Conservation (phyloP, 2,113 vertebrate genomes). For the Hassar affinis region DNA sequence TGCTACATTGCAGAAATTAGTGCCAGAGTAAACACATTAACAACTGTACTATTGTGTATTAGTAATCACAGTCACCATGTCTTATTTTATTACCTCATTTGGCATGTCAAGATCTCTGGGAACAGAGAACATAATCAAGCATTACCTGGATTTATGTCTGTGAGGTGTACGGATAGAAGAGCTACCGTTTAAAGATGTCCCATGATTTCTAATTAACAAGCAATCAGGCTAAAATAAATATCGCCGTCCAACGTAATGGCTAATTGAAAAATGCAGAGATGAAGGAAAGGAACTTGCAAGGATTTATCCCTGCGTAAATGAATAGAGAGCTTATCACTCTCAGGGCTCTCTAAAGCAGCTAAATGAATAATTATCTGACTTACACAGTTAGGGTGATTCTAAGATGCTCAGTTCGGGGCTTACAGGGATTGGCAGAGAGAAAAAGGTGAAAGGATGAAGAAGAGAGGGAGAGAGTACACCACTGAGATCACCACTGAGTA, state of each 20-base stretch:
- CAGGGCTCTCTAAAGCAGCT: slow-evolving; percentile 96
- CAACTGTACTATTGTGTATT: slow-evolving; percentile 47
- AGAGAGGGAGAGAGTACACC: slow-evolving; percentile 58
- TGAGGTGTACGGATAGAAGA: slow-evolving; percentile 83
- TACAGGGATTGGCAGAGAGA: slow-evolving; percentile 82
- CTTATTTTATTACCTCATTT: slow-evolving; percentile 56
- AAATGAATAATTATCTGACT: slow-evolving; percentile 99
- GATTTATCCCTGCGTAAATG: slow-evolving; percentile 96
- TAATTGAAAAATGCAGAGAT: slow-evolving; percentile 80
- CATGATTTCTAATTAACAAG: slow-evolving; percentile 99
- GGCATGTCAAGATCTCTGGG: slow-evolving; percentile 70
- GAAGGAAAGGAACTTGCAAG: slow-evolving; percentile 84
- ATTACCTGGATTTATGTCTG: slow-evolving; percentile 91
- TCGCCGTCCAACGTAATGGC: slow-evolving; percentile 87
- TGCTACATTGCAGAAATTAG: slow-evolving; percentile 34
- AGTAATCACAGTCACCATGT: slow-evolving; percentile 44
- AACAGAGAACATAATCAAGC: slow-evolving; percentile 84
- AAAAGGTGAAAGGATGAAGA: slow-evolving; percentile 72
- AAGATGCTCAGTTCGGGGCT: slow-evolving; percentile 96
- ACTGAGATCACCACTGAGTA: slow-evolving; percentile 42
- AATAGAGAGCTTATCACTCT: slow-evolving; percentile 94
- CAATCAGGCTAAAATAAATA: slow-evolving; percentile 89
- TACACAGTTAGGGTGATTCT: slow-evolving; percentile 87
- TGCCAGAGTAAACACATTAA: slow-evolving; percentile 51
- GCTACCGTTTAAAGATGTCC: slow-evolving; percentile 96